Base-by-base conservation (phyloP, 1,140 invertebrate species). In the Andrena cerasifolii region DNA sequence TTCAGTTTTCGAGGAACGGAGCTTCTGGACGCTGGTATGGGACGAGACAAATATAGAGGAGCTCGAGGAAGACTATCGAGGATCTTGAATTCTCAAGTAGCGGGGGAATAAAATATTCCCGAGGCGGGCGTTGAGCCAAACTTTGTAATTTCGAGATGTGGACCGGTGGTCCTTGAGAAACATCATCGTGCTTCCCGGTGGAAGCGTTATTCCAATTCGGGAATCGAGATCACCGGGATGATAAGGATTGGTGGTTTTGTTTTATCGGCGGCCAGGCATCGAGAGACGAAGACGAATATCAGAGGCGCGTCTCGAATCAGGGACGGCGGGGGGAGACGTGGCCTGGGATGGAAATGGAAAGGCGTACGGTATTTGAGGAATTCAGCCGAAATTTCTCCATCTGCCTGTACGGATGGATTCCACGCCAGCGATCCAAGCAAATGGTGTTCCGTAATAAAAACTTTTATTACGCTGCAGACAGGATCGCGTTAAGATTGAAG, bases 371-470 rank as follows among this genome's bases (percentile, higher is more conserved):
- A 71, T 77, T 40, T 51, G 10, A 53, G n/a, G 56, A 71, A 77
- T 71, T 14, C 18, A 21, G 0, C 18, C n/a, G 66, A 77, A 71
- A 77, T 77, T 77, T 77, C 66, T 71, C 66, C 66, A 71, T 77
- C 66, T 40, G 45, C 56, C 24, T 14, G 45, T 43, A 43, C 45
- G 12, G 18, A n/a, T 40, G 49, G 21, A 74, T 74, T 54, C 61
- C 26, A 21, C 16, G 10, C 71, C 24, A n/a, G 47, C 18, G 47
- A 53, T 47, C 31, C 63, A 7, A 18, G 43, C 54, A 49, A 70
- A 70, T 28, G 45, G 56, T 10, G 45, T 53, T 26, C 45, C 33
- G 18, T 53, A 71, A 71, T 77, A 77, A 77, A 77, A 77, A 62
- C 26, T 77, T 77, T 77, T 77, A 77, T 77, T 62, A n/a, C 45